A percentile compares a stretch with the other conserved stretches of the same genome.
Evolutionary conservation across 2,113 vertebrate genomes (phyloP).

Genomic region (Lathamus discolor): DNA sequence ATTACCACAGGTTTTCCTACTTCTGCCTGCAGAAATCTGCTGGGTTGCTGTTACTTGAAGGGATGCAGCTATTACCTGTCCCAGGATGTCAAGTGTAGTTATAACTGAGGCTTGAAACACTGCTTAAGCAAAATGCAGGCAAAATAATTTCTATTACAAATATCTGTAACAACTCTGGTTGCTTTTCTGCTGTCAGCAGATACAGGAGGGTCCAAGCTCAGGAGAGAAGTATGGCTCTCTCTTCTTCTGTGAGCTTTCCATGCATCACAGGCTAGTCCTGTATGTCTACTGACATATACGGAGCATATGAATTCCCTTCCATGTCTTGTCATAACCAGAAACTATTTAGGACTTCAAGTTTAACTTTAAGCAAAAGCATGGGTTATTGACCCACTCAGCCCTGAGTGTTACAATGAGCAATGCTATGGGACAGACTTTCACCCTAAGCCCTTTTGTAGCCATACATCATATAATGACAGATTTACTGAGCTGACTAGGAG

Average conservation of each 20-base stretch:
- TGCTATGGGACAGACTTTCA: background rate
- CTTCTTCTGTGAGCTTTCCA: background rate
- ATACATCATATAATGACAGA: background rate
- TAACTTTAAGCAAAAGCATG: background rate
- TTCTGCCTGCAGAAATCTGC: background rate
- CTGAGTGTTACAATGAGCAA: accelerated
- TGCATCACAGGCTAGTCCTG: accelerated
- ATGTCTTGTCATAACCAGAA: background rate
- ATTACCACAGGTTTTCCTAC: background rate
- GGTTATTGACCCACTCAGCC: background rate
- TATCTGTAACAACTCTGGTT: background rate
- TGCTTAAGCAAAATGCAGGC: background rate
- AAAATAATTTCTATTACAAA: background rate
- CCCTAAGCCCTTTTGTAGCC: background rate
- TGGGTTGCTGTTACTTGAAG: background rate
- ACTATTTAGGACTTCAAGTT: background rate
- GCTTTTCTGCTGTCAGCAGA: background rate
- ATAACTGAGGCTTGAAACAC: background rate
- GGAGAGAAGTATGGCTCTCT: background rate
- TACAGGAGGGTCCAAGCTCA: background rate
- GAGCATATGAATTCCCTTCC: background rate
- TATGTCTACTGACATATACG: background rate
- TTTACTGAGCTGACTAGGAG: background rate
- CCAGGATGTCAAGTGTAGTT: background rate
- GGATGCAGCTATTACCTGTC: background rate